Base-by-base conservation (phyloP, 2,888 invertebrate genomes). In the Drosophila silvestris region DNA sequence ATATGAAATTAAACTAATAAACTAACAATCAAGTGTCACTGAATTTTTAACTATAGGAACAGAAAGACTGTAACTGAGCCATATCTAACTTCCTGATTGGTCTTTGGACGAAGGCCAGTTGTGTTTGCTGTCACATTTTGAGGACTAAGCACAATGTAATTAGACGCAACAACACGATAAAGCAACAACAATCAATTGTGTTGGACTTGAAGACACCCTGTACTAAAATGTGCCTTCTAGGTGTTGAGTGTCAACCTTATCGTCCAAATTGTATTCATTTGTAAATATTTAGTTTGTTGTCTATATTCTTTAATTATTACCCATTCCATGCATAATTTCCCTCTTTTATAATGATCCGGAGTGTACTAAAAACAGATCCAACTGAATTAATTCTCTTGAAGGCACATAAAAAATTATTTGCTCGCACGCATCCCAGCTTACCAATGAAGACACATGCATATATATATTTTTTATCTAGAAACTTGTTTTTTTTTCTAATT, bases 351-450 rank as follows among this genome's bases (percentile, higher is more conserved):
- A 30, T 54, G 16, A 14, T 44, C 16, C 64, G 50, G 32, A 37
- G 30, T 32, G 19, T 67, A 6, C 28, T 26, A n/a, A 14, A 47
- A 39, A 54, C 30, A 67, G 41, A 74, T 44, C 22, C 50, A 30
- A 56, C 57, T 62, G 76, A 73, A 81, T 77, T 70, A 76, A 77
- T 79, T 71, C 53, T 50, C 32, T 28, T n/a, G 59, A 81, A 76
- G 41, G 61, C 69, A 65, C 61, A 69, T 84, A 77, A 62, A 79
- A 83, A 83, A 79, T 81, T 69, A 81, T 85, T 79, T 79, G 63
- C 63, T 64, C 22, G 57, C 56, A 83, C 67, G 78, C 81, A 78
- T 74, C 54, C 66, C 68, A 50, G 75, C 69, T 68, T 68, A 37
- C 39, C 69, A 80, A 73, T 66, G 60, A 65, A 79, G 62, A 76